Evolutionary conservation across 2,888 invertebrate species (phyloP).

Genomic region (Drepana falcataria): DNA sequence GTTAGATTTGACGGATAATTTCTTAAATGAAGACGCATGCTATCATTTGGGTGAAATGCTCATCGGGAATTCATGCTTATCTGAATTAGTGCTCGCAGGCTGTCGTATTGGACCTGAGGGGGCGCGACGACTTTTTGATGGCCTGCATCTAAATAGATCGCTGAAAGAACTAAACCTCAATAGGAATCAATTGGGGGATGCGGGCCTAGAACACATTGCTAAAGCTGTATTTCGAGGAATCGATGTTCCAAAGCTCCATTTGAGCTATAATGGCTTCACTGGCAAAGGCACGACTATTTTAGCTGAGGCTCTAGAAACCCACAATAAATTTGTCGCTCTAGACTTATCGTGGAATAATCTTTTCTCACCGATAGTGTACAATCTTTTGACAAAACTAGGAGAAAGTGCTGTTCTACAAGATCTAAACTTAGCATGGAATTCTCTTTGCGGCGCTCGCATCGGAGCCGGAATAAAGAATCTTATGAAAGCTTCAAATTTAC

Average conservation of each 20-base stretch:
- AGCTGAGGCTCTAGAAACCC: slow-evolving; percentile 39
- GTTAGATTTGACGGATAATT: slow-evolving; percentile 52
- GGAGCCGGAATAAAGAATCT: slow-evolving; percentile 32
- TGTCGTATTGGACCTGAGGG: slow-evolving; percentile 53
- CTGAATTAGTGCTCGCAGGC: slow-evolving; percentile 48
- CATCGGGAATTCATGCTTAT: slow-evolving; percentile 32
- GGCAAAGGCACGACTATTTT: slow-evolving; percentile 34
- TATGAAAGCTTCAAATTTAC: slow-evolving; percentile 33
- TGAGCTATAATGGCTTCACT: slow-evolving; percentile 46
- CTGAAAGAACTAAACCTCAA: slow-evolving; percentile 40
- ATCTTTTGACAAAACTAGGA: slow-evolving; percentile 31
- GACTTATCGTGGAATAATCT: slow-evolving; percentile 58
- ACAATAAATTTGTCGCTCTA: slow-evolving; percentile 39
- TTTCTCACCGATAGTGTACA: slow-evolving; percentile 26
- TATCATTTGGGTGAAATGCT: slow-evolving; percentile 58
- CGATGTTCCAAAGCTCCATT: slow-evolving; percentile 32
- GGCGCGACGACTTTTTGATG: slow-evolving; percentile 26
- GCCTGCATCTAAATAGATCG: slow-evolving; percentile 31
- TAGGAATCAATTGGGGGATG: slow-evolving; percentile 42
- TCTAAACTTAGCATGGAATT: slow-evolving; percentile 53
- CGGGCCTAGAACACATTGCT: slow-evolving; percentile 36
- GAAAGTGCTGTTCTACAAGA: slow-evolving; percentile 37
- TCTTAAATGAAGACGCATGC: slow-evolving; percentile 49
- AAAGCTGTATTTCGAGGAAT: slow-evolving; percentile 34
- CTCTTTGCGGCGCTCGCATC: slow-evolving; percentile 32